Conservation (phyloP, 2,113 vertebrate species). For the Deroptyus accipitrinus region DNA sequence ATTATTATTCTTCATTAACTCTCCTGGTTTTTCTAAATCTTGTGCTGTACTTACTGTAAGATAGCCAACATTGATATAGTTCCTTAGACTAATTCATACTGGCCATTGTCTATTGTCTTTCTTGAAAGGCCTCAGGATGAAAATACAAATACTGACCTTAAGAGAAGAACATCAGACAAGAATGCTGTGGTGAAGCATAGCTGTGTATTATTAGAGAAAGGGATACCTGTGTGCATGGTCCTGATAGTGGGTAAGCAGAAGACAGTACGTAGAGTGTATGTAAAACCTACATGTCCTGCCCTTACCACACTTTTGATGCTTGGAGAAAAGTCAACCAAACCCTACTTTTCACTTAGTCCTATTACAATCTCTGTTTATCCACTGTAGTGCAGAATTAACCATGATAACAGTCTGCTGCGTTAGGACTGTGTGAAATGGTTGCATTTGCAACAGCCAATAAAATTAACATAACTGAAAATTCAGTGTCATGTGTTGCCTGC, state of each 20-base stretch:
- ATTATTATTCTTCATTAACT: background rate
- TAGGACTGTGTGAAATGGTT: background rate
- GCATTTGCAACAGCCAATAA: background rate
- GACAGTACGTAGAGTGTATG: accelerated
- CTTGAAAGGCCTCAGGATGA: background rate
- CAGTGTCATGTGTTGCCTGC: background rate
- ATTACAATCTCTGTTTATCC: background rate
- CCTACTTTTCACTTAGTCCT: background rate
- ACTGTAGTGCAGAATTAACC: background rate
- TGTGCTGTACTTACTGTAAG: background rate
- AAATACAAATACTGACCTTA: background rate
- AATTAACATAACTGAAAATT: background rate
- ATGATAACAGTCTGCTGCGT: background rate
- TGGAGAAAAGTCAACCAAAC: background rate
- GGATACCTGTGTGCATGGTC: background rate
- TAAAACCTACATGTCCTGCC: background rate
- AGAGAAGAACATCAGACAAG: background rate
- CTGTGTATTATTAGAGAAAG: background rate
- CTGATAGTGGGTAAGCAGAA: background rate
- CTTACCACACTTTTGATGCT: background rate
- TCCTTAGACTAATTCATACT: background rate
- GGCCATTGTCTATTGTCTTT: background rate
- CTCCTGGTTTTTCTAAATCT: background rate
- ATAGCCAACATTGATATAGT: accelerated
- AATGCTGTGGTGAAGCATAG: background rate